These are phyloP conservation scores for Hirtodrosophila confusa DNA, from an alignment of 2,888 invertebrate species.

Conservation along the genomic window DNA sequence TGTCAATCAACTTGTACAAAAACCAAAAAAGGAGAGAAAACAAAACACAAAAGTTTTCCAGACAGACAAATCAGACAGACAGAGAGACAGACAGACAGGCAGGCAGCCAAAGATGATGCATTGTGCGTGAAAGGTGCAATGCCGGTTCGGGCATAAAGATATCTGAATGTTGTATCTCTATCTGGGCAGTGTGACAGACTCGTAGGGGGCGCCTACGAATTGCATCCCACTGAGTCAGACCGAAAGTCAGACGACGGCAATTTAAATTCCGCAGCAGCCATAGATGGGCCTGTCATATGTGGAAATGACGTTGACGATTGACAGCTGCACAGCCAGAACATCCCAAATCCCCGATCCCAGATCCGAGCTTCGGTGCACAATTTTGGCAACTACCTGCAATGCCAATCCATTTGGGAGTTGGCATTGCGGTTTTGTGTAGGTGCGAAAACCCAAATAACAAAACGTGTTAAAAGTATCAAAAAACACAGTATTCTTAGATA, in stretches of 20 bases:
- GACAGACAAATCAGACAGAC: conserved; percentile 26
- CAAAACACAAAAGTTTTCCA: conserved; percentile 70
- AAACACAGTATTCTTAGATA: conserved; percentile 1
- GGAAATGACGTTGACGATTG: conserved; percentile 76
- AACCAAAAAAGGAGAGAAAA: conserved; percentile 36
- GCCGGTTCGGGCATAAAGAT: conserved; percentile 65
- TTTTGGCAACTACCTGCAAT: conserved; percentile 60
- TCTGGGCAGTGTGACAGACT: conserved; percentile 71
- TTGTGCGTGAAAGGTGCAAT: conserved; percentile 79
- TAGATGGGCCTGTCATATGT: conserved; percentile 74
- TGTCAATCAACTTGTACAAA: conserved; percentile 80
- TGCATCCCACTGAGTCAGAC: conserved; percentile 78
- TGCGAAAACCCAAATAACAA: conserved; percentile 61
- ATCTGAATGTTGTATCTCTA: conserved; percentile 73
- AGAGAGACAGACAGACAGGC: conserved; percentile 26
- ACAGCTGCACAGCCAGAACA: conserved; percentile 70
- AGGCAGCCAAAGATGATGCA: conserved; percentile 77
- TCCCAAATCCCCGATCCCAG: conserved; percentile 9
- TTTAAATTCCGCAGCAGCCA: conserved; percentile 71
- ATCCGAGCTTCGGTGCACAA: conserved; percentile 33
- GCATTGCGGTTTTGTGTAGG: conserved; percentile 38
- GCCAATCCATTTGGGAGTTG: conserved; percentile 65
- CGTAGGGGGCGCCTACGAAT: conserved; percentile 78
- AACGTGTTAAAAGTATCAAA: conserved; percentile 69
- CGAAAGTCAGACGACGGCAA: conserved; percentile 44